phyloP scores from a whole-genome alignment of 2,113 vertebrate genomes.

The Thamnaconus septentrionalis region DNA sequence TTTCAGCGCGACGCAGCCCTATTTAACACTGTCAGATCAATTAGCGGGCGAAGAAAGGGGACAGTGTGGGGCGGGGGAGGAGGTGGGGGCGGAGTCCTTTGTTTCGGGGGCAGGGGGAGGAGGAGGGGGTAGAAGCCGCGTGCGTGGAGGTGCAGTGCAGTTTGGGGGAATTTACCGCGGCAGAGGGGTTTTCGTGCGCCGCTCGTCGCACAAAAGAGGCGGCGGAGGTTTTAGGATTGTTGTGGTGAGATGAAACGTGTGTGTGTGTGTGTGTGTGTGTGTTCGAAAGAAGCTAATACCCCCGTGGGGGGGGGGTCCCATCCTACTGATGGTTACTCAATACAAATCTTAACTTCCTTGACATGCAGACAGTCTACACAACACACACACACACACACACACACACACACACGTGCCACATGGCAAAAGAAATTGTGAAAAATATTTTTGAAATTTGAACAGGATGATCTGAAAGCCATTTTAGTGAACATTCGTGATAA shows the following conservation, averaged over 20 bases:
- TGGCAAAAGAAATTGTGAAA: too few species aligned
- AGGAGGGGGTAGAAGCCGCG: not conserved
- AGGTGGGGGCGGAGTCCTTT: conserved; percentile 22
- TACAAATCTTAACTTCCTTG: too few species aligned
- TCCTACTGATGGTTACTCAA: too few species aligned
- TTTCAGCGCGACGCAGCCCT: conserved; percentile 27
- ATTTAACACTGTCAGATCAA: conserved; percentile 59
- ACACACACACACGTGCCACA: too few species aligned
- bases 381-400: too few species aligned
- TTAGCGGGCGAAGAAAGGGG: conserved; percentile 57
- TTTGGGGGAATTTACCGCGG: conserved; percentile 33
- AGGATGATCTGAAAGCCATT: too few species aligned
- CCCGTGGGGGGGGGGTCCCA: not conserved
- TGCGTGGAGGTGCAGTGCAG: conserved; percentile 10
- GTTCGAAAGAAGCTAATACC: conserved; percentile 20
- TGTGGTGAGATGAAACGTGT: conserved; percentile 40
- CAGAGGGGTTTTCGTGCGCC: conserved; percentile 17
- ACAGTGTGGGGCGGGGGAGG: not conserved
- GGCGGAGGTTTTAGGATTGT: conserved; percentile 16
- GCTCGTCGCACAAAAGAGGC: conserved; percentile 19
- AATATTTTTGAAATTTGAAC: too few species aligned
- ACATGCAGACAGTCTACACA: too few species aligned
- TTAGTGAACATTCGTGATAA: too few species aligned
- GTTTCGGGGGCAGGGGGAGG: conserved; percentile 7
- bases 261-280: conserved; percentile 36